Evolutionary conservation across 2,888 invertebrate genomes (phyloP), one percentile per base, ranked within the genome.

Genomic region (Synanthedon tipuliformis): DNA sequence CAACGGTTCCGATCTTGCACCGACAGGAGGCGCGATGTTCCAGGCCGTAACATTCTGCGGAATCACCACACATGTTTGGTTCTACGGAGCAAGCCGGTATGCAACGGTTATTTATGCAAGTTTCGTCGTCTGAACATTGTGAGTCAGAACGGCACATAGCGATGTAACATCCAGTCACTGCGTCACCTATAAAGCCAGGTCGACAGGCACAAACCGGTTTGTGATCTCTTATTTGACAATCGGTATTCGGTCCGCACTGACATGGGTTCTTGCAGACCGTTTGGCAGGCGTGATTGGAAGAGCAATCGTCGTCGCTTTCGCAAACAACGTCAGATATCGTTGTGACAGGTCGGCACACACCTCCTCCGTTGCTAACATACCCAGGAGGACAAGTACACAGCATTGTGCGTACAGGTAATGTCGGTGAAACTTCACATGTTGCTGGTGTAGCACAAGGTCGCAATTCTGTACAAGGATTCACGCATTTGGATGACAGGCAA

Each of bases 331-430:
- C 89, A 8, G 84, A 70, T 5, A 92, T 78, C 1, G 92, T 88
- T 48, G 90, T 89, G n/a, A 91, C 91, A 2, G 94, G 92, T 56
- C 92, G 91, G 69, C 95, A 95, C 48, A 93, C 90, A 40, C 95
- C 95, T 51, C 95, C 95, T 53, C 95, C 95, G 59, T 92, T 93
- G 77, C 94, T 95, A 3, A 95, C 91, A 65, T 95, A 96, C 15
- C 96, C 96, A 52, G 94, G 93, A 27, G 96, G 95, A 66, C 97
- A 97, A 3, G 95, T 91, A 71, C 96, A 97, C 41, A 95, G 90
- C 94, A 96, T 95, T 1, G 96, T 95, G 57, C 96, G 90, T 5
- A 96, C 93, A 0, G 96, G 95, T 27, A 93, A 77, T 4, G 95
- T 94, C 1, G 93, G 91, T 23, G 94, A 90, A 0, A 95, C 95